A percentile compares a stretch with the other conserved stretches of the same genome.
These are phyloP conservation scores for Brachynemurus nebulosus DNA, from an alignment of 2,888 invertebrate species.

Conservation along the genomic window DNA sequence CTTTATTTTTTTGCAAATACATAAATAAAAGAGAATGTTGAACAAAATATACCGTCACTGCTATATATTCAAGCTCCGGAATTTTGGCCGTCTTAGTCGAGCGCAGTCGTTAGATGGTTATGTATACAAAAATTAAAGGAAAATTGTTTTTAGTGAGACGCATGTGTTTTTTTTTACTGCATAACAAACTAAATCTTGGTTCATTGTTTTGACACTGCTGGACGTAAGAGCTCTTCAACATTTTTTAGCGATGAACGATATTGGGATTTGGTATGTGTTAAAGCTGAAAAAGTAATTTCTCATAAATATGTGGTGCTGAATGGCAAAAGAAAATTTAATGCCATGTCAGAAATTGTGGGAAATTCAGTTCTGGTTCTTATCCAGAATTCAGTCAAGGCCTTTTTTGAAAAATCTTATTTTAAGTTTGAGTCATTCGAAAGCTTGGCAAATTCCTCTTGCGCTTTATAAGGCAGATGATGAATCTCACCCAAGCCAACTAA, in stretches of 20 bases:
- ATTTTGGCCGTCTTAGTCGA: conserved; percentile 2
- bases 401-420: conserved; percentile 12
- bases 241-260: conserved; percentile 17
- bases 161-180: conserved; percentile 16
- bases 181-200: conserved; percentile 19
- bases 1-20: too few relatives aligned
- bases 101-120: neutral
- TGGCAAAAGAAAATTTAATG: conserved; percentile 15
- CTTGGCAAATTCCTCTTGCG: conserved; percentile 16
- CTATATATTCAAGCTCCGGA: too few relatives aligned
- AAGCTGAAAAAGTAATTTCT: conserved; percentile 16
- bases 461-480: conserved; percentile 12
- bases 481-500: conserved; percentile 12
- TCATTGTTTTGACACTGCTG: too few relatives aligned
- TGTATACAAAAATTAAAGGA: conserved; percentile 10
- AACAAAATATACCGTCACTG: too few relatives aligned
- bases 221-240: conserved; percentile 16
- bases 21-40: too few relatives aligned
- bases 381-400: conserved; percentile 16
- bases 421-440: conserved; percentile 16
- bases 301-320: conserved; percentile 16
- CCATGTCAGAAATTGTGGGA: conserved; percentile 15
- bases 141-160: conserved; percentile 13
- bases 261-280: conserved; percentile 16
- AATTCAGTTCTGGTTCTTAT: conserved; percentile 15